phyloP scores from a whole-genome alignment of 2,888 invertebrate species.

The Carpatolechia fugitivella region DNA sequence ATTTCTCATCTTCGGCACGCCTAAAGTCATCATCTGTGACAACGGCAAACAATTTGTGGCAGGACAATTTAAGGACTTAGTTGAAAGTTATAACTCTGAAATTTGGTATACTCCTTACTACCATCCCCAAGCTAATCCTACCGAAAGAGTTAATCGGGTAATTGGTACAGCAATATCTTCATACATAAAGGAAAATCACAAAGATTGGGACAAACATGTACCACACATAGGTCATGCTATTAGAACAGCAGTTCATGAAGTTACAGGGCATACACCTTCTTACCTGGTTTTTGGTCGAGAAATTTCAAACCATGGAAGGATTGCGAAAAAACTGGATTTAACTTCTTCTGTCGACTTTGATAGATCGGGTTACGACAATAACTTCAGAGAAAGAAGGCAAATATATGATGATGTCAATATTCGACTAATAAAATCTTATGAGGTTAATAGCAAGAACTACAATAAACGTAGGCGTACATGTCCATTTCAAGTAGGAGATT shows the following conservation, averaged over 20 bases:
- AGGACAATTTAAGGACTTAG: slow-evolving; percentile 18
- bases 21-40: slow-evolving; percentile 22
- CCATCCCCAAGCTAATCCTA: slow-evolving; percentile 40
- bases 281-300: slow-evolving; percentile 28
- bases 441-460: not conserved
- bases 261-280: slow-evolving; percentile 29
- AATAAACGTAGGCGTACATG: not conserved
- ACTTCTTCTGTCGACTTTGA: not conserved
- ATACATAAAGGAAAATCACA: slow-evolving; percentile 23
- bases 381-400: not conserved
- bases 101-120: slow-evolving; percentile 28
- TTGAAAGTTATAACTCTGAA: slow-evolving; percentile 7
- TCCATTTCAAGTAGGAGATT: slow-evolving; percentile 1
- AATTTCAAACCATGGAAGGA: slow-evolving; percentile 16
- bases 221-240: slow-evolving; percentile 32
- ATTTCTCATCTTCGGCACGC: slow-evolving; percentile 22
- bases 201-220: slow-evolving; percentile 30
- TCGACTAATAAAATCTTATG: slow-evolving; percentile 4
- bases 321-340: not conserved
- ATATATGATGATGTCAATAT: slow-evolving; percentile 3
- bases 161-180: slow-evolving; percentile 34
- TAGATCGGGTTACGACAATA: not conserved
- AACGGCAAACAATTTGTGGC: slow-evolving; percentile 25
- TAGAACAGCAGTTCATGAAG: slow-evolving; percentile 30
- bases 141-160: slow-evolving; percentile 36